Percentiles rank a stretch among this genome's conserved stretches.
Evolutionary conservation across 2,888 invertebrate species (phyloP).

Genomic region (Abscondita cerata): DNA sequence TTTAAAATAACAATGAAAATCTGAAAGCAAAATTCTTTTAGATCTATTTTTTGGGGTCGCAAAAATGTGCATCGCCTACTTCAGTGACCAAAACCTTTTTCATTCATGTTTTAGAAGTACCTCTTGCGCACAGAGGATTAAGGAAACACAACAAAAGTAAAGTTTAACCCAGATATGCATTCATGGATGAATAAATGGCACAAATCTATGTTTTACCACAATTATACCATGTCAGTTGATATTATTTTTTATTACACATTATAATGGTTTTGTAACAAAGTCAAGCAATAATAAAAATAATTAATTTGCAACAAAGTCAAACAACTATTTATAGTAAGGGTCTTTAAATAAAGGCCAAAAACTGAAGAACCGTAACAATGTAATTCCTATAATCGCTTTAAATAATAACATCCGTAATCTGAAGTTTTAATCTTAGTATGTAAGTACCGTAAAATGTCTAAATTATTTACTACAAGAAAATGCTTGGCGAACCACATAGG

Average conservation of each 20-base stretch:
- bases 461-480: conserved; percentile 54
- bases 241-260: too few species aligned
- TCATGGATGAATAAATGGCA: not conserved
- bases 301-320: too few species aligned
- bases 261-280: too few species aligned
- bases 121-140: conserved; percentile 49
- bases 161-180: conserved; percentile 34
- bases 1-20: conserved; percentile 25
- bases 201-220: too few species aligned
- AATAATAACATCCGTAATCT: conserved; percentile 52
- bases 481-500: conserved; percentile 50
- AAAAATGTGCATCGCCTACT: conserved; percentile 57
- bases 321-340: too few species aligned
- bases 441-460: conserved; percentile 57
- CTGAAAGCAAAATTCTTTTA: conserved; percentile 20
- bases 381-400: conserved; percentile 51
- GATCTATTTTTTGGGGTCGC: conserved; percentile 42
- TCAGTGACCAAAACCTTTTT: conserved; percentile 50
- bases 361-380: conserved; percentile 13
- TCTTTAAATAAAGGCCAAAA: too few species aligned
- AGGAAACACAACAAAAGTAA: conserved; percentile 38
- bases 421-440: conserved; percentile 50
- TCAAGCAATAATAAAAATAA: too few species aligned
- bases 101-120: conserved; percentile 52
- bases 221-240: too few species aligned